phyloP scores from a whole-genome alignment of 2,797 vertebrate genomes.

The Sebastes matsubarae region DNA sequence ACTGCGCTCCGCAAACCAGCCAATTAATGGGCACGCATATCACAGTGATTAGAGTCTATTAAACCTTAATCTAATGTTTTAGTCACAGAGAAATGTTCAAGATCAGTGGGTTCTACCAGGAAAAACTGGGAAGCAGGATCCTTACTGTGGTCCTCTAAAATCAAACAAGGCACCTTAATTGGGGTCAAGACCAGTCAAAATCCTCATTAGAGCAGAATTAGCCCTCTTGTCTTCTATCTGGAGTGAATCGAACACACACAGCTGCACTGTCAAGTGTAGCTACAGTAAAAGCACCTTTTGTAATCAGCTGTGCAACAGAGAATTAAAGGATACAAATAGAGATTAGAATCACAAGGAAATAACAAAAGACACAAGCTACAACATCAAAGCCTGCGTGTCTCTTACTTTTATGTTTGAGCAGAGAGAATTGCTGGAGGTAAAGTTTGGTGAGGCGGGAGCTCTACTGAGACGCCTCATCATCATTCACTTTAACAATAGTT shows the following conservation, averaged over 20 bases:
- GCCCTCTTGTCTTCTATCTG: constrained; percentile 7
- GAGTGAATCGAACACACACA: background rate
- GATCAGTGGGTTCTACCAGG: constrained; percentile 18
- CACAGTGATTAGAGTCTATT: constrained; percentile 16
- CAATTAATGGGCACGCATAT: background rate
- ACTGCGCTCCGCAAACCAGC: background rate
- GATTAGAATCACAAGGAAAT: constrained; percentile 12
- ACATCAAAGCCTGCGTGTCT: constrained; percentile 8
- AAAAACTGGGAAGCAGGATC: background rate
- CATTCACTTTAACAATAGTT: constrained; percentile 18
- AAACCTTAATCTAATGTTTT: constrained; percentile 27
- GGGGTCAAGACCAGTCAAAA: constrained; percentile 57
- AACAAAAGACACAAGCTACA: background rate
- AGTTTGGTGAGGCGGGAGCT: background rate
- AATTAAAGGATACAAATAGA: constrained; percentile 23
- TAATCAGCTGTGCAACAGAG: constrained; percentile 20
- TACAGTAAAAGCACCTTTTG: constrained; percentile 11
- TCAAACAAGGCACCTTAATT: constrained; percentile 50
- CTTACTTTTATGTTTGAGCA: constrained; percentile 10
- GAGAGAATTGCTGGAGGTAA: constrained; percentile 17
- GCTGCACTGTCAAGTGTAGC: background rate
- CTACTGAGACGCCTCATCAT: background rate
- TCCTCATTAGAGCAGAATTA: constrained; percentile 45
- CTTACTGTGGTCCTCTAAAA: constrained; percentile 23
- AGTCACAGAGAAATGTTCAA: constrained; percentile 18